A percentile compares a stretch with the other conserved stretches of the same genome.
phyloP scores from a whole-genome alignment of 2,113 vertebrate species.

The Zosterops hypoxanthus region DNA sequence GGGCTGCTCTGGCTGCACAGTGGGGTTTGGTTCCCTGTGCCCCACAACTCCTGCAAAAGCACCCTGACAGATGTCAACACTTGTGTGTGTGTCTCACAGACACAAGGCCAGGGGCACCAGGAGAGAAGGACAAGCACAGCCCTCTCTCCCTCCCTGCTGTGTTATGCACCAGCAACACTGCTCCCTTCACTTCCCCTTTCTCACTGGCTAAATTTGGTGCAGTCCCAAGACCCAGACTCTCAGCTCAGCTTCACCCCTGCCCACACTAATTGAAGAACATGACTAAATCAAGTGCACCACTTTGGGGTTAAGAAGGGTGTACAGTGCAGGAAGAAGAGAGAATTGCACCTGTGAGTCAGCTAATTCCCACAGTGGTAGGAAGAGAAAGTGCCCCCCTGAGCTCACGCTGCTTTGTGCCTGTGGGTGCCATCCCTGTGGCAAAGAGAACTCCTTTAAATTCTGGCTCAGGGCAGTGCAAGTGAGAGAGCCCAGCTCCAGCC shows the following conservation, averaged over 20 bases:
- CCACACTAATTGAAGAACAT: neutral
- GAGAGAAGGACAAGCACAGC: neutral
- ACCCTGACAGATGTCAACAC: fast-evolving
- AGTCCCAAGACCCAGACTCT: neutral
- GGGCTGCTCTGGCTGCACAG: neutral
- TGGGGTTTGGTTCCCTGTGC: neutral
- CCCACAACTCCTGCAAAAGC: neutral
- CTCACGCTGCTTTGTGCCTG: neutral
- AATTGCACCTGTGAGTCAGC: neutral
- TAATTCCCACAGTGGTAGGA: neutral
- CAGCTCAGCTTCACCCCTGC: neutral
- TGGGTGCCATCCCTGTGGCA: neutral
- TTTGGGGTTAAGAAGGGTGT: neutral
- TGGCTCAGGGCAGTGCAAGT: neutral
- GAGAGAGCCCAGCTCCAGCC: neutral
- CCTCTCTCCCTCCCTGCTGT: neutral
- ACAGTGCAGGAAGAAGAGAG: neutral
- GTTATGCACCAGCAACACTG: neutral
- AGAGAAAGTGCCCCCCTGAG: neutral
- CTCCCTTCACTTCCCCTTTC: neutral
- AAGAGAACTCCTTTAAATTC: neutral
- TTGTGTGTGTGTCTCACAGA: fast-evolving
- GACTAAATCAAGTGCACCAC: neutral
- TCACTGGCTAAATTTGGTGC: neutral
- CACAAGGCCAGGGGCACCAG: neutral